Base-by-base conservation (phyloP, 1,140 invertebrate species). In the Nilaparvata lugens region DNA sequence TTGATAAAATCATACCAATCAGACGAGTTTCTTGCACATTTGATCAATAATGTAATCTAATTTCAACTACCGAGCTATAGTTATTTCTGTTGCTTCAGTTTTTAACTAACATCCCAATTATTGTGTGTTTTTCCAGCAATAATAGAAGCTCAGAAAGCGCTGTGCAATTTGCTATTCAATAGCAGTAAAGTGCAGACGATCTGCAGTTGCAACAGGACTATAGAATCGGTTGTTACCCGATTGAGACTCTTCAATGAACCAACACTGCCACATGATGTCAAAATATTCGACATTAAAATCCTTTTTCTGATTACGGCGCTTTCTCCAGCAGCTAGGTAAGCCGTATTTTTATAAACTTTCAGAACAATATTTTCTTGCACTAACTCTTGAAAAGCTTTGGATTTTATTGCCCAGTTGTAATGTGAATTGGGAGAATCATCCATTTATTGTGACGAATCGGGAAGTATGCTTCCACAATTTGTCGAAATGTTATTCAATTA, bases 121-220 rank as follows among this genome's bases (percentile, higher is more conserved):
- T 75, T 62, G 70, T 60, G 70, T 78, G 11, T 75, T 77, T 63
- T 74, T 64, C 63, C 79, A 77, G 35, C 70, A 83, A 83, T 84
- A 63, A 79, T 79, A 11, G 93, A 95, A 74, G 85, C 89, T 0
- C 72, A 91, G 51, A 97, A 96, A 75, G 86, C 91, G 70, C 72
- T 97, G 2, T 95, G 89, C 69, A 97, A 97, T 75, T 74, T 96
- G 45, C 77, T 94, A 51, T 95, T 83, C 71, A 92, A 95, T 70
- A 91, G 87, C 75, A 69, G 73, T 52, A 79, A 80, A 48, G 83
- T 85, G 0, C 84, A 87, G 63, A 77, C 76, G 59, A 74, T 86
- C 38, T 87, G 89, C 72, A 77, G 82, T 52, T 78, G 84, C 64
- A 89, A 87, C 70, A 77, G 79, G 14, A 85, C 87, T 65, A 75